Conservation (phyloP, 2,888 invertebrate genomes). For the Lottia gigantea region DNA sequence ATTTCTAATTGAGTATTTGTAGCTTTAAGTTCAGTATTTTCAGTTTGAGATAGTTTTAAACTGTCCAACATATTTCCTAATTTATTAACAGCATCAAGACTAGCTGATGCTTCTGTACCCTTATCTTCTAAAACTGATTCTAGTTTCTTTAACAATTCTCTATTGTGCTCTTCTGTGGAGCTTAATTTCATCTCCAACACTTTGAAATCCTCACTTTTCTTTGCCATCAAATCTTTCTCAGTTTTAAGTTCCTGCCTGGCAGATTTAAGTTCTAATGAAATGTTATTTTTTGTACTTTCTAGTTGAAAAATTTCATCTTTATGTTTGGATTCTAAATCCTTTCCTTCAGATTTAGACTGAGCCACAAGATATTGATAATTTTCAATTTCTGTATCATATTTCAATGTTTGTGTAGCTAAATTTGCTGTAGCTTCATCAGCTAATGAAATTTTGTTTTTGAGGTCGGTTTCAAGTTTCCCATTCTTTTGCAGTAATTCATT, state of each 20-base stretch:
- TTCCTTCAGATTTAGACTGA: background rate
- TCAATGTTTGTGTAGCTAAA: no score
- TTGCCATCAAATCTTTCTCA: conserved; percentile 18
- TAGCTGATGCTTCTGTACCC: background rate
- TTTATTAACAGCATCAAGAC: conserved; percentile 7
- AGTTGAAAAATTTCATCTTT: background rate
- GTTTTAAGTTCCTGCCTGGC: conserved; percentile 23
- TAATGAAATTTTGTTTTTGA: no score
- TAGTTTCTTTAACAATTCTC: conserved; percentile 30
- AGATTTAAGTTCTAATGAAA: conserved; percentile 13
- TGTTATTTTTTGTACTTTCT: background rate
- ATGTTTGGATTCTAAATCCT: background rate
- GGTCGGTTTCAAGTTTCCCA: conserved; percentile 29
- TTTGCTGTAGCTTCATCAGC: no score
- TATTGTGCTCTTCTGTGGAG: conserved; percentile 30
- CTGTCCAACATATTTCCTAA: background rate
- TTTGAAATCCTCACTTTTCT: conserved; percentile 26
- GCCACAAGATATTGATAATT: no score
- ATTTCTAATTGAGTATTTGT: conserved; percentile 13
- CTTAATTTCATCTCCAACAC: conserved; percentile 27
- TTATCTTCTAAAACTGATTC: conserved; percentile 22
- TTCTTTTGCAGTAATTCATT: conserved; percentile 44
- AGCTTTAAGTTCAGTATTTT: conserved; percentile 7
- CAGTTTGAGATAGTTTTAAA: background rate
- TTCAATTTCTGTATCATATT: no score